Conservation (phyloP, 2,888 invertebrate genomes). For the Eupithecia centaureata region DNA sequence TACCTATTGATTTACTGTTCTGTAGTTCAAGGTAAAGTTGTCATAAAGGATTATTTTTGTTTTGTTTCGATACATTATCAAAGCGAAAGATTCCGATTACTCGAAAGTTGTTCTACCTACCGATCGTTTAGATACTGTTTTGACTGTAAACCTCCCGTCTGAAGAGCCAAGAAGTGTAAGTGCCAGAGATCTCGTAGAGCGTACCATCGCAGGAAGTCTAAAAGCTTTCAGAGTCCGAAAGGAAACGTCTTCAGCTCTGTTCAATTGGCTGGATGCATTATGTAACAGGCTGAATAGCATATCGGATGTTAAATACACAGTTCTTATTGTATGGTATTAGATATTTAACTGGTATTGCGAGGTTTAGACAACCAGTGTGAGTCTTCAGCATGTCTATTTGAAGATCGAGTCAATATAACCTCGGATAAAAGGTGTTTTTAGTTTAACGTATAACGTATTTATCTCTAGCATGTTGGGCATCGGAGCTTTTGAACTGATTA, state of each 20-base stretch:
- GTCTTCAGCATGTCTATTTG: too few species aligned
- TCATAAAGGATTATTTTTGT: too few species aligned
- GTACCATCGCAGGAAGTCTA: constrained; percentile 10
- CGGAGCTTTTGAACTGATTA: too few species aligned
- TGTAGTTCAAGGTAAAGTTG: too few species aligned
- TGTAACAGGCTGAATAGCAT: constrained; percentile 13
- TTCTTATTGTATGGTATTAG: neutral
- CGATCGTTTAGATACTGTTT: neutral
- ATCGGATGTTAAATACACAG: neutral
- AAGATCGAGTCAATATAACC: too few species aligned
- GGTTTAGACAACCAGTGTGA: too few species aligned
- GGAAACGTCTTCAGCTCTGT: constrained; percentile 15
- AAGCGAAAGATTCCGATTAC: neutral
- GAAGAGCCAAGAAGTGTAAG: neutral
- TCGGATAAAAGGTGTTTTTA: too few species aligned
- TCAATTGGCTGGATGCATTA: constrained; percentile 18
- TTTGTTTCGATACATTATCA: neutral
- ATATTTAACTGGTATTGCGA: too few species aligned
- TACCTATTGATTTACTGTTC: too few species aligned
- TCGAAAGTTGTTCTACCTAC: neutral
- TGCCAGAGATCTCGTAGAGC: neutral
- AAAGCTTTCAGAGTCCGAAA: constrained; percentile 13
- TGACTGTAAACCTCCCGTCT: neutral
- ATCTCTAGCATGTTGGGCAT: too few species aligned
- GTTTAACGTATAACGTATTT: too few species aligned